Percentiles rank a stretch among this genome's conserved stretches.
Conservation (phyloP, 2,113 vertebrate genomes). For the Ariopsis seemanni region DNA sequence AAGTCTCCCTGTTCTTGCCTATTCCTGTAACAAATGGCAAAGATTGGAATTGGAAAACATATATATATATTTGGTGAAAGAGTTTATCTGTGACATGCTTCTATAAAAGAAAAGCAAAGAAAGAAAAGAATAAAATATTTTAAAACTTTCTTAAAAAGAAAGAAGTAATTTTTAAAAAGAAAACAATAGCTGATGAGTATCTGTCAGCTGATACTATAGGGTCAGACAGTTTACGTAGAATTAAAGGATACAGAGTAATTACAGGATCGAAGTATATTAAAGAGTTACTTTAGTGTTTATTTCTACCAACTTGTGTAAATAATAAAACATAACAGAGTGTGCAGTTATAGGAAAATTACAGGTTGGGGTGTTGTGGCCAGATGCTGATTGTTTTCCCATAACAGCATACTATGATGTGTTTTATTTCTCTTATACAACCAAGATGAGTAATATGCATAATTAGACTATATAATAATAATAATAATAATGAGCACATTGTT, state of each 20-base stretch:
- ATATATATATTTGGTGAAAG: neutral
- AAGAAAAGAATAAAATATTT: neutral
- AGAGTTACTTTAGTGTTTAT: neutral
- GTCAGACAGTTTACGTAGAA: neutral
- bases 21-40: neutral
- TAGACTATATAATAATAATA: no score
- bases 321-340: neutral
- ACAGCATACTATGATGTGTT: neutral
- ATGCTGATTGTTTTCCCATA: neutral
- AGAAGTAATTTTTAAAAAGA: neutral
- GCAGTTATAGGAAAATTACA: neutral
- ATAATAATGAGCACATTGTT: neutral
- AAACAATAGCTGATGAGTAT: neutral
- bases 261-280: neutral
- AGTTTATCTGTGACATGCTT: neutral
- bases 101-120: no score
- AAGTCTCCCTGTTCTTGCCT: no score
- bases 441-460: neutral
- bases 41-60: neutral
- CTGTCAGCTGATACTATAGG: neutral
- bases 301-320: neutral
- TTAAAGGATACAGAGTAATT: neutral
- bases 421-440: neutral
- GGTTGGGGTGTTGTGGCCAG: neutral
- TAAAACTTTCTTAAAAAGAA: no score